Percentiles rank a stretch among this genome's conserved stretches.
These are phyloP conservation scores for Abscondita cerata DNA, from an alignment of 2,888 invertebrate genomes.

Conservation along the genomic window DNA sequence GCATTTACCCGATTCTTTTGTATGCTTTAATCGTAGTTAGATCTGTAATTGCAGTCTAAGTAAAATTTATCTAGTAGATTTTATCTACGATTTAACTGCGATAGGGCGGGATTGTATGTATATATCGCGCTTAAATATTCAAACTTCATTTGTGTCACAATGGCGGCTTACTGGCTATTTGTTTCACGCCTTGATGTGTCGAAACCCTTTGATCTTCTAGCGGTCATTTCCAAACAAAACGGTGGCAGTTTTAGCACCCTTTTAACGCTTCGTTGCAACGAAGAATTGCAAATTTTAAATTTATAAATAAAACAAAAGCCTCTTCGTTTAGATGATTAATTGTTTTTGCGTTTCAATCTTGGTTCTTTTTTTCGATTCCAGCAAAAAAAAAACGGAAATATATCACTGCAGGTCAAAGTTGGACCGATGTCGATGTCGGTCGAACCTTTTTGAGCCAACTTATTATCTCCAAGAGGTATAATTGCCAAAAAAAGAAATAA, in stretches of 20 bases:
- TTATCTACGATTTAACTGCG: conserved; percentile 36
- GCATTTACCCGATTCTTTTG: conserved; percentile 18
- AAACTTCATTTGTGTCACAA: conserved; percentile 37
- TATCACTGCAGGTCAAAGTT: conserved; percentile 27
- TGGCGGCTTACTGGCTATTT: conserved; percentile 35
- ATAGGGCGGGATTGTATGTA: conserved; percentile 25
- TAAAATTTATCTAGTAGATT: conserved; percentile 20
- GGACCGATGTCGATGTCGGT: conserved; percentile 10
- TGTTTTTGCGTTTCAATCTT: conserved; percentile 1
- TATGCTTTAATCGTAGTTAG: conserved; percentile 2
- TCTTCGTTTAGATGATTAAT: neutral
- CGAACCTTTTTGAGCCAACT: conserved; percentile 28
- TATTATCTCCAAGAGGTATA: conserved; percentile 52
- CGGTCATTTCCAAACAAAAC: conserved; percentile 37
- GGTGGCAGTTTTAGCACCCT: conserved; percentile 31
- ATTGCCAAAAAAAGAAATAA: conserved; percentile 52
- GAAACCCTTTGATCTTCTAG: conserved; percentile 35
- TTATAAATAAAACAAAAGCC: conserved; percentile 12
- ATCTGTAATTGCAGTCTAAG: conserved; percentile 13
- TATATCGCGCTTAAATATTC: conserved; percentile 33
- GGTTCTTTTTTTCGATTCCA: conserved; percentile 12
- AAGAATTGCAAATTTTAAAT: conserved; percentile 32
- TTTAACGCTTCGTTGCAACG: conserved; percentile 23
- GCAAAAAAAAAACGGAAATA: conserved; percentile 20
- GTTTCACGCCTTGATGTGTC: conserved; percentile 36